A percentile compares a stretch with the other conserved stretches of the same genome.
phyloP scores from a whole-genome alignment of 2,888 invertebrate species.

The Buathra laborator region DNA sequence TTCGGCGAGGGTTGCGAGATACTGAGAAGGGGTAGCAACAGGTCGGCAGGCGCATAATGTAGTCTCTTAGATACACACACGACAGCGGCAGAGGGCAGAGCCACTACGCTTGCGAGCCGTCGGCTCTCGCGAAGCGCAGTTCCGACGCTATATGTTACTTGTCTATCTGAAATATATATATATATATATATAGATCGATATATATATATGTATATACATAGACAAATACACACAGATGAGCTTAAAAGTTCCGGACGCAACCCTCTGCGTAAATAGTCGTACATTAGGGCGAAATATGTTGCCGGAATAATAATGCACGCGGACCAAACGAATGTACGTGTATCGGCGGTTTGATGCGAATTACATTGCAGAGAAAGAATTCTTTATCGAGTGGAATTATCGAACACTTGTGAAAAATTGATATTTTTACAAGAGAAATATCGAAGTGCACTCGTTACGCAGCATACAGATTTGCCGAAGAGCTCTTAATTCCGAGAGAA shows the following conservation, averaged over 20 bases:
- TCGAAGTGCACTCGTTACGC: not conserved
- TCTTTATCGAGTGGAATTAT: constrained; percentile 64
- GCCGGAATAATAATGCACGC: constrained; percentile 25
- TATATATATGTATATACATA: constrained; percentile 5
- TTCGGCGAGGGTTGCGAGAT: constrained; percentile 62
- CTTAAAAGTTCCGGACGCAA: constrained; percentile 55
- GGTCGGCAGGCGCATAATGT: constrained; percentile 79
- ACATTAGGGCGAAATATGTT: constrained; percentile 54
- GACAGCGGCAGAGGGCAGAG: constrained; percentile 37
- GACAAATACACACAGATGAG: not conserved
- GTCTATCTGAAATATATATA: not conserved
- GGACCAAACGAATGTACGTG: constrained; percentile 39
- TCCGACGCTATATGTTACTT: constrained; percentile 13
- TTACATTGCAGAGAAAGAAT: constrained; percentile 6
- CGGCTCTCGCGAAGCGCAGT: not conserved
- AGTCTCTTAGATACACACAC: constrained; percentile 76
- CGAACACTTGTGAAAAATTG: constrained; percentile 32
- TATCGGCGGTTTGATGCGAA: constrained; percentile 21
- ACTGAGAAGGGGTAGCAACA: constrained; percentile 79
- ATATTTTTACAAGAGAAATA: not conserved
- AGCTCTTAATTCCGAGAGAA: too few relatives aligned
- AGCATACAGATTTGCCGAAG: too few relatives aligned
- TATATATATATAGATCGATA: not conserved
- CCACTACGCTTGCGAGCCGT: constrained; percentile 19
- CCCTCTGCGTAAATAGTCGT: constrained; percentile 64